Base-by-base conservation (phyloP, 2,888 invertebrate genomes). In the Melolontha melolontha region DNA sequence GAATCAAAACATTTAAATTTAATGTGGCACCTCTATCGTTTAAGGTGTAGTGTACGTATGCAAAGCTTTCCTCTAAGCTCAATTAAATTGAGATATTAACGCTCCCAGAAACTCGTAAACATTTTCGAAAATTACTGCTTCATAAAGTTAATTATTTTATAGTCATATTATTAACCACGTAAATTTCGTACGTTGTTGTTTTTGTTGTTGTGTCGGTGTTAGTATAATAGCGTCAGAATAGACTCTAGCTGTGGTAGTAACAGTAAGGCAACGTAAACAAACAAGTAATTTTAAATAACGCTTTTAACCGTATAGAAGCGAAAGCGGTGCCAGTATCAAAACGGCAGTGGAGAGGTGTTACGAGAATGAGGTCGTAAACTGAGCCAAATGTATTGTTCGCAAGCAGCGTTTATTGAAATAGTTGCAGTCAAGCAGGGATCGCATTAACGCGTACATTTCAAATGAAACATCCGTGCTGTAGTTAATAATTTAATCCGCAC, bases 401-500 rank as follows among this genome's bases (percentile, higher is more conserved):
- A 55, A 55, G 55, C 55, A 22, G 65, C 55, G 65, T 55, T 65
- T 65, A 65, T 65, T 65, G 65, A 65, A 65, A 65, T 65, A 65
- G 65, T 65, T 65, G 65, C 63, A 63, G 50, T 63, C 63, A 55
- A 65, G 65, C 39, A 47, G 55, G 50, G 65, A 65, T 65, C 55
- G 65, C 65, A 65, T 65, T 65, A 65, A 63, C 49, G 39, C 67
- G 17, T 67, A 59, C 57, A 59, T 52, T 57, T 62, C 62, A 62
- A 67, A 62, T 62, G 51, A 67, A 67, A 67, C 67, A 68, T 44
- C 68, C 64, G 65, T 55, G 65, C 65, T 52, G 65, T 65, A 64
- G 68, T 68, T 68, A 64, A 68, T 68, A 64, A 68, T 68, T 68
- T 68, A 68, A 68, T 68, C 68, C 68, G 40, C 64, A 64, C 52